Base-by-base conservation (phyloP, 1,140 invertebrate species). In the Platorchestia sp. region DNA sequence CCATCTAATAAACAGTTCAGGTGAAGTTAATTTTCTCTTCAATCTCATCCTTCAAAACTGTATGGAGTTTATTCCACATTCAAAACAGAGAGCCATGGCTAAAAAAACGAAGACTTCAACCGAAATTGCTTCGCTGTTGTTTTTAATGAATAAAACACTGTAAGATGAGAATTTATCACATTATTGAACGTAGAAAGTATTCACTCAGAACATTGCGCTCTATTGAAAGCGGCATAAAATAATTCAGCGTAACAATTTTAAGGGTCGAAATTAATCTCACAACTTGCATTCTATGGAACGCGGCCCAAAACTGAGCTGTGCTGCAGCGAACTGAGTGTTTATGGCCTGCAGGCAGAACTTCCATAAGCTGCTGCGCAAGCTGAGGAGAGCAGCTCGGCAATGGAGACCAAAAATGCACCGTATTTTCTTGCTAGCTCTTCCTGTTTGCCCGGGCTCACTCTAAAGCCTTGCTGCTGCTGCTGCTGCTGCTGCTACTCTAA, bases 351-450 rank as follows among this genome's bases (percentile, higher is more conserved):
- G 87, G 41, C 43, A 14, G 43, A 41, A 42, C 87, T 89, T 89
- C 87, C 87, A 89, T 89, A 89, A 89, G 87, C 87, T 89, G 87
- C 87, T 19, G n/a, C 41, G 14, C n/a, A 41, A 16, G 87, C 87
- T 89, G n/a, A 89, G 41, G 87, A 89, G 87, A 75, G 36, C 10
- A 89, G 87, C 87, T 42, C 87, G n/a, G 87, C 87, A 44, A 89
- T 89, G 87, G 87, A 41, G 59, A 41, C 87, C 87, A 89, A 89
- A 89, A 89, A 89, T 44, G 87, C 41, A 89, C 87, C 87, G 41
- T 89, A 89, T 89, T 89, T 89, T 44, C 87, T 89, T 89, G 87
- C 87, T 42, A 89, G 87, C 41, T 44, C 43, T 89, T 89, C 87
- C 87, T 89, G 87, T 89, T 89, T 89, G 87, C 87, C 43, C 41